Conservation (phyloP, 2,113 vertebrate genomes). For the Sylvilagus bachmani region DNA sequence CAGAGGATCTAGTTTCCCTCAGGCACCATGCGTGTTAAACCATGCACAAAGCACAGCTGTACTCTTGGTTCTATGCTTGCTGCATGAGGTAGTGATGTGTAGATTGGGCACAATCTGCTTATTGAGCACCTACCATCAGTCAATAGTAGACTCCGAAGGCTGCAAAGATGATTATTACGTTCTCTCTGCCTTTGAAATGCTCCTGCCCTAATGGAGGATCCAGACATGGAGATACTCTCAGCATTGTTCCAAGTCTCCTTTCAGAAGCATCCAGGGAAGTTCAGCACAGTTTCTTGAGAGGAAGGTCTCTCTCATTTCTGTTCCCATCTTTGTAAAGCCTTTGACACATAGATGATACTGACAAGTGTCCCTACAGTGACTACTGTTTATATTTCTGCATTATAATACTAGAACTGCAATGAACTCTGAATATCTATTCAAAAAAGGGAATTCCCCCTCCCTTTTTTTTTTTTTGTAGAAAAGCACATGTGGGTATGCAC, state of each 20-base stretch:
- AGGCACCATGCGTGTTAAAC: not conserved
- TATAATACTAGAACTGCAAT: conserved; percentile 7
- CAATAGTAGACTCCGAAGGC: not conserved
- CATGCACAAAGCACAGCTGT: not conserved
- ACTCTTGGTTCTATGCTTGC: not conserved
- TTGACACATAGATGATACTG: not conserved
- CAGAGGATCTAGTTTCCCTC: not conserved
- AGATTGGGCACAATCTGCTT: not conserved
- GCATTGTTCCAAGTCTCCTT: not conserved
- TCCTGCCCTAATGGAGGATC: not conserved
- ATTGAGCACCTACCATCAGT: not conserved
- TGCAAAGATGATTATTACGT: not conserved
- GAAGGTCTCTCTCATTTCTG: not conserved
- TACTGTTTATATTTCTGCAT: conserved; percentile 2
- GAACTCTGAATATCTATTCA: not conserved
- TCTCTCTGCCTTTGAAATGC: not conserved
- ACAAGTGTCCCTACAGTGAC: not conserved
- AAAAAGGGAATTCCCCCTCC: not conserved
- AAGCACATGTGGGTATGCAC: no score
- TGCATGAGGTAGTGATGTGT: not conserved
- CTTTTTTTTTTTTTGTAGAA: no score
- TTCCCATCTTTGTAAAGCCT: not conserved
- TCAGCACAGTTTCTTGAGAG: not conserved
- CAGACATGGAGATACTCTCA: not conserved
- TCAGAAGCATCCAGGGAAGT: not conserved